Evolutionary conservation across 1,140 invertebrate species (phyloP).

Genomic region (Cydia fagiglandana): DNA sequence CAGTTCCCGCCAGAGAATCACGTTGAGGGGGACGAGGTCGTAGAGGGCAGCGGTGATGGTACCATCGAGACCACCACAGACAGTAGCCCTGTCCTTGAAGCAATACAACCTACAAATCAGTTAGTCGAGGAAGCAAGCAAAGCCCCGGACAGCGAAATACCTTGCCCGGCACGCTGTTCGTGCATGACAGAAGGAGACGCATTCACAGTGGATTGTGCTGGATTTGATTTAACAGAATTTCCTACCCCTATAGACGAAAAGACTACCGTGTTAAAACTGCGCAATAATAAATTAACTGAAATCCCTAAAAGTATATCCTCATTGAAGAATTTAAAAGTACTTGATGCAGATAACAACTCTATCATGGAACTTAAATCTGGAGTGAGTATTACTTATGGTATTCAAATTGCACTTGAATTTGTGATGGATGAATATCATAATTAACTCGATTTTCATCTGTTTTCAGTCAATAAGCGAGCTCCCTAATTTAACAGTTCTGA

Average conservation of each 20-base stretch:
- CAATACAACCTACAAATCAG: slow-evolving; percentile 42
- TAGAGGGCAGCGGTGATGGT: slow-evolving; percentile 61
- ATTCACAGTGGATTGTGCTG: slow-evolving; percentile 65
- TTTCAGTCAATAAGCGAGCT: slow-evolving; percentile 74
- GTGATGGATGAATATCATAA: slow-evolving; percentile 8
- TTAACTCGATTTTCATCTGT: slow-evolving; percentile 31
- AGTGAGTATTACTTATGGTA: slow-evolving; percentile 49
- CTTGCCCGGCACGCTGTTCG: slow-evolving; percentile 62
- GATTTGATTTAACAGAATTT: slow-evolving; percentile 61
- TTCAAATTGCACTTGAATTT: too few relatives aligned
- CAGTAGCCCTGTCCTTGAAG: slow-evolving; percentile 46
- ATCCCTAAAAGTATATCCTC: slow-evolving; percentile 76
- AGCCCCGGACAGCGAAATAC: slow-evolving; percentile 35
- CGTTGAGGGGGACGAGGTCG: slow-evolving; percentile 46
- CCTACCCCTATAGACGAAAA: slow-evolving; percentile 58
- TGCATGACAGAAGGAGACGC: slow-evolving; percentile 61
- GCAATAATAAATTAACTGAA: slow-evolving; percentile 77
- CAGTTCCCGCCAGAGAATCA: slow-evolving; percentile 62
- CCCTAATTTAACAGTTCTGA: slow-evolving; percentile 63
- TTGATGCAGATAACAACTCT: slow-evolving; percentile 78
- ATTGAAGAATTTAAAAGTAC: slow-evolving; percentile 68
- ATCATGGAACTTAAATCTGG: slow-evolving; percentile 67
- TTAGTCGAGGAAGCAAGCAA: slow-evolving; percentile 38
- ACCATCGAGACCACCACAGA: slow-evolving; percentile 48
- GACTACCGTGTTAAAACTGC: slow-evolving; percentile 69